A percentile compares a stretch with the other conserved stretches of the same genome.
Evolutionary conservation across 2,113 vertebrate species (phyloP).

Genomic region (Stictonetta naevosa): DNA sequence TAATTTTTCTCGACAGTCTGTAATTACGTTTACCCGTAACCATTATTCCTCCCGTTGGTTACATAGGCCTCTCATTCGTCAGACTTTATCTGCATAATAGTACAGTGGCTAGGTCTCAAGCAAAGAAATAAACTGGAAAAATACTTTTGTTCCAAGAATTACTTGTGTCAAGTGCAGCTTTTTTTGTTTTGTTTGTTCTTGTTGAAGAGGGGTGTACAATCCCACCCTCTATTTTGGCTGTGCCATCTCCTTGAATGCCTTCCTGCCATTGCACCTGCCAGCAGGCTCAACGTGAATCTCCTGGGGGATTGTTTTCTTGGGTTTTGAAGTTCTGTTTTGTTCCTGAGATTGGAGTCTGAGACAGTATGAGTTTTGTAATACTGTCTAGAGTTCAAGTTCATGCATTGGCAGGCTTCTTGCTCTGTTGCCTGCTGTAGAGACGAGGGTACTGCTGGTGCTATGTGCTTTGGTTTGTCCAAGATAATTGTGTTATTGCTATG

Average conservation of each 20-base stretch:
- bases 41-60: slow-evolving; percentile 3
- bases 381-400: neutral
- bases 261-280: neutral
- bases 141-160: neutral
- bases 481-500: neutral
- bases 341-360: neutral
- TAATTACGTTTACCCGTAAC: slow-evolving; percentile 25
- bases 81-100: neutral
- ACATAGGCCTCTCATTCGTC: neutral
- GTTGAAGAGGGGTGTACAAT: neutral
- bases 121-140: slow-evolving; percentile 11
- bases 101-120: neutral
- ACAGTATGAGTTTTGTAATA: neutral
- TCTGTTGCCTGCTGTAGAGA: neutral
- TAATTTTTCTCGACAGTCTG: slow-evolving; percentile 33
- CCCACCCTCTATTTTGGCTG: neutral
- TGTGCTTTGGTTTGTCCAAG: neutral
- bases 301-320: neutral
- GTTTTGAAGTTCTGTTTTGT: neutral
- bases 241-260: neutral
- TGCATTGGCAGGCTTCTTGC: neutral
- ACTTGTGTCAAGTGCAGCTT: neutral
- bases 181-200: neutral
- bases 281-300: neutral
- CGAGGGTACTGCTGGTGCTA: neutral